Base-by-base conservation (phyloP, 1,140 invertebrate genomes). In the Drosophila novamexicana region DNA sequence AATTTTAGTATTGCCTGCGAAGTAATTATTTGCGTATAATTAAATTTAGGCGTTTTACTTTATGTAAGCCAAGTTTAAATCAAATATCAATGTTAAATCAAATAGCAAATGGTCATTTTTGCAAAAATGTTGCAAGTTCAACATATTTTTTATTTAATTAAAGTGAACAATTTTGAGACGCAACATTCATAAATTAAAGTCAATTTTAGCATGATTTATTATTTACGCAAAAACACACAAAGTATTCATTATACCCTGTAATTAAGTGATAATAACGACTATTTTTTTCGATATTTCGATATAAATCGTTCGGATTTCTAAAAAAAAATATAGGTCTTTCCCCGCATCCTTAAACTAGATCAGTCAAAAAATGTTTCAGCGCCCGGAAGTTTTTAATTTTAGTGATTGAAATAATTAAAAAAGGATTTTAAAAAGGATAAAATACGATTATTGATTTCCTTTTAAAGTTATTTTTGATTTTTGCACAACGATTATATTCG, bases 91-190 rank as follows among this genome's bases (percentile, higher is more conserved):
- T 22, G 36, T 53, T 61, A 34, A 4, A n/a, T n/a, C n/a, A 36
- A 9, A 52, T 18, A 45, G 47, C 32, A 45, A 34, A 7, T 32
- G 22, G 10, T 59, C 10, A 45, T 45, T 36, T 29, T 58, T 32
- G 36, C 16, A 16, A 44, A 57, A 14, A 39, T 9, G 6, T 44
- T 32, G 40, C 7, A 56, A 32, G 7, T 9, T 18, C 37, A 12
- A 58, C 45, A 76, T 67, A 69, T 77, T 84, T 22, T 77, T 83
- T 59, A 83, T 83, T 83, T 77, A 77, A 79, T 84, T 83, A 83
- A 76, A 66, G 72, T 49, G 56, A 77, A 84, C 56, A 76, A 79
- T 73, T 81, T 81, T 64, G 61, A 47, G 61, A 81, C 54, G 76
- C 67, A 76, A 83, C 63, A 44, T 68, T 64, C 29, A 68, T 81